A percentile compares a stretch with the other conserved stretches of the same genome.
Conservation (phyloP, 2,113 vertebrate species). For the Tor tambroides region DNA sequence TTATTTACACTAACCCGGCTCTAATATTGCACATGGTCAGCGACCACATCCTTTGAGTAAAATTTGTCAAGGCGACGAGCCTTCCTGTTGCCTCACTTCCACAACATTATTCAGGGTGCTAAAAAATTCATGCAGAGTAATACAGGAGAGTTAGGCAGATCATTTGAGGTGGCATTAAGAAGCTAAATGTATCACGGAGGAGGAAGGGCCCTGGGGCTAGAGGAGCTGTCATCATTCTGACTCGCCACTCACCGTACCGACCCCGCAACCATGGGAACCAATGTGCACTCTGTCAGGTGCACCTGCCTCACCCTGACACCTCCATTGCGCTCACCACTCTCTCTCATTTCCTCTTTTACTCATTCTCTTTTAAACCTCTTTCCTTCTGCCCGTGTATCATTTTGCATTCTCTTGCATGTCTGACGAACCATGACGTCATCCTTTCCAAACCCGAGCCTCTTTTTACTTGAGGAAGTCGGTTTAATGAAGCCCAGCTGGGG, state of each 20-base stretch:
- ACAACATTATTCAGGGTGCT: conserved; percentile 62
- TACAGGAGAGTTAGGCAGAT: conserved; percentile 60
- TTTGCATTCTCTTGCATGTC: not conserved
- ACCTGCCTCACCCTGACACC: conserved; percentile 55
- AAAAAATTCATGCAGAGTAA: conserved; percentile 61
- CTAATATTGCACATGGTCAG: conserved; percentile 11
- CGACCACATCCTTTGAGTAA: conserved; percentile 39
- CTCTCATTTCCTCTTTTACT: conserved; percentile 33
- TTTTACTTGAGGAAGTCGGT: conserved; percentile 5
- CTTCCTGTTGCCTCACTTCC: conserved; percentile 57
- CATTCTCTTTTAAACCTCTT: conserved; percentile 14
- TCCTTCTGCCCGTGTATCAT: conserved; percentile 1
- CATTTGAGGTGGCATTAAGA: conserved; percentile 59
- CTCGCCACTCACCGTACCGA: not conserved
- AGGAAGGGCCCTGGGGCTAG: conserved; percentile 52
- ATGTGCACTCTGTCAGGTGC: conserved; percentile 53
- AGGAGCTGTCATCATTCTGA: conserved; percentile 44
- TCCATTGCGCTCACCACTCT: not conserved
- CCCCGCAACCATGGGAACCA: conserved; percentile 61
- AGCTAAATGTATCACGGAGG: conserved; percentile 61
- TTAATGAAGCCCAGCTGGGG: conserved; percentile 32
- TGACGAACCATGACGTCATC: conserved; percentile 47
- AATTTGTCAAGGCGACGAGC: conserved; percentile 17
- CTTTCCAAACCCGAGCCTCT: not conserved
- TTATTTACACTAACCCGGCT: conserved; percentile 22